Evolutionary conservation across 2,888 invertebrate species (phyloP).

Genomic region (Lasioglossum malachurum): DNA sequence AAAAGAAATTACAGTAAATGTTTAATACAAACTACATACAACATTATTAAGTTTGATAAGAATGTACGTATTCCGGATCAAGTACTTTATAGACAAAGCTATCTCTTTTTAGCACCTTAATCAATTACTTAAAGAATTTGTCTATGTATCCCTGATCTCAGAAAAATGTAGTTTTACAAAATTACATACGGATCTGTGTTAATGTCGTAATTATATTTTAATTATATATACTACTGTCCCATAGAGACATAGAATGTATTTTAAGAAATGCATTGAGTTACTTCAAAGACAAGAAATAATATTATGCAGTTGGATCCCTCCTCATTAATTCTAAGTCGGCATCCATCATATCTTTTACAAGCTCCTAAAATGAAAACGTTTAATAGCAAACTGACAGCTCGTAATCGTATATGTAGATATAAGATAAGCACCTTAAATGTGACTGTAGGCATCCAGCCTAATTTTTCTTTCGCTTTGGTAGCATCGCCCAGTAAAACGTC

Average conservation of each 20-base stretch:
- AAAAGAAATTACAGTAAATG: slow-evolving; percentile 21
- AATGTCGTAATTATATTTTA: slow-evolving; percentile 19
- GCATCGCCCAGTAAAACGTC: slow-evolving; percentile 97
- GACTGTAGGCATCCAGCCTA: slow-evolving; percentile 96
- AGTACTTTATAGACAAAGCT: neutral
- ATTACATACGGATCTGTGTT: slow-evolving; percentile 19
- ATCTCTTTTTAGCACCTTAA: slow-evolving; percentile 16
- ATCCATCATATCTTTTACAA: slow-evolving; percentile 98
- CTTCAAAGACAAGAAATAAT: slow-evolving; percentile 28
- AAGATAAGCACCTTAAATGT: slow-evolving; percentile 87
- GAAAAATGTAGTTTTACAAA: slow-evolving; percentile 29
- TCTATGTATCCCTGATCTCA: neutral
- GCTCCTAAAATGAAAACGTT: slow-evolving; percentile 85
- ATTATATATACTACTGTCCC: slow-evolving; percentile 32
- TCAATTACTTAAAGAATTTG: slow-evolving; percentile 10
- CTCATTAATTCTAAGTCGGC: slow-evolving; percentile 96
- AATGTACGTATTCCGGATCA: slow-evolving; percentile 4
- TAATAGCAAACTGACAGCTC: neutral
- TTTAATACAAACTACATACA: slow-evolving; percentile 14
- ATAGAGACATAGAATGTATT: slow-evolving; percentile 52
- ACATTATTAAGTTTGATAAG: slow-evolving; percentile 13
- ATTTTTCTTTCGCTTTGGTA: slow-evolving; percentile 93
- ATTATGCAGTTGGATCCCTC: slow-evolving; percentile 94
- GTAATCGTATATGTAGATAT: slow-evolving; percentile 15
- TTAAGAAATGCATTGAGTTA: slow-evolving; percentile 49